phyloP scores from a whole-genome alignment of 2,888 invertebrate genomes.

The Drosophila tanythrix region DNA sequence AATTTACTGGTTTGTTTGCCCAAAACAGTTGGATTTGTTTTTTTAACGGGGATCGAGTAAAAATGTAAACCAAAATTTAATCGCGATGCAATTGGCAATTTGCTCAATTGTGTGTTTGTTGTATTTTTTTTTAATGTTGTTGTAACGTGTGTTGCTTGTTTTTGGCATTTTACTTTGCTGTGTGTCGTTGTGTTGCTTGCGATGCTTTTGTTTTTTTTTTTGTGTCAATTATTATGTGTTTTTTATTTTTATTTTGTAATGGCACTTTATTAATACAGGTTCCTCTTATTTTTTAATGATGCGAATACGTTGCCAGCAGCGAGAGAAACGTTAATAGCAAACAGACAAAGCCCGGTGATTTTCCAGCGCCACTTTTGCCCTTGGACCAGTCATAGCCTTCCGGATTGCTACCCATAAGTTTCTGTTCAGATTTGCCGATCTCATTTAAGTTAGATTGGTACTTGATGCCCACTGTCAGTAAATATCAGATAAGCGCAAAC shows the following conservation, averaged over 20 bases:
- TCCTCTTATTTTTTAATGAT: constrained; percentile 34
- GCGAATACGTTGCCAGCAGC: constrained; percentile 36
- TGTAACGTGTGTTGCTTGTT: constrained; percentile 8
- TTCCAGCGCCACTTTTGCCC: constrained; percentile 67
- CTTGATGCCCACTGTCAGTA: constrained; percentile 88
- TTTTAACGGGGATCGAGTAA: constrained; percentile 14
- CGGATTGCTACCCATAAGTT: constrained; percentile 86
- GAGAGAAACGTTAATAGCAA: constrained; percentile 41
- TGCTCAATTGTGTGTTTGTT: constrained; percentile 24
- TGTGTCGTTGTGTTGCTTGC: constrained; percentile 14
- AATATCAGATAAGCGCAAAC: constrained; percentile 37
- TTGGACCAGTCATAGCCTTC: constrained; percentile 84
- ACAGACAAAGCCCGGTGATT: constrained; percentile 5
- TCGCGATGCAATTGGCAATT: constrained; percentile 25
- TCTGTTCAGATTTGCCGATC: constrained; percentile 92
- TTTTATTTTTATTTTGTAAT: constrained; percentile 45
- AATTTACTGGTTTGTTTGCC: constrained; percentile 24
- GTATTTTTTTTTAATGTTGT: constrained; percentile 5
- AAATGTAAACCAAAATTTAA: constrained; percentile 26
- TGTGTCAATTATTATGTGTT: constrained; percentile 9
- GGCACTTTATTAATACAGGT: constrained; percentile 71
- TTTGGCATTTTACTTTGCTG: constrained; percentile 4
- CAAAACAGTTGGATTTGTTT: neutral
- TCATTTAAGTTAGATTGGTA: constrained; percentile 91
- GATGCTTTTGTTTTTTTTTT: neutral